Evolutionary conservation across 1,140 invertebrate species (phyloP).

Genomic region (Gonioctena quinquepunctata): DNA sequence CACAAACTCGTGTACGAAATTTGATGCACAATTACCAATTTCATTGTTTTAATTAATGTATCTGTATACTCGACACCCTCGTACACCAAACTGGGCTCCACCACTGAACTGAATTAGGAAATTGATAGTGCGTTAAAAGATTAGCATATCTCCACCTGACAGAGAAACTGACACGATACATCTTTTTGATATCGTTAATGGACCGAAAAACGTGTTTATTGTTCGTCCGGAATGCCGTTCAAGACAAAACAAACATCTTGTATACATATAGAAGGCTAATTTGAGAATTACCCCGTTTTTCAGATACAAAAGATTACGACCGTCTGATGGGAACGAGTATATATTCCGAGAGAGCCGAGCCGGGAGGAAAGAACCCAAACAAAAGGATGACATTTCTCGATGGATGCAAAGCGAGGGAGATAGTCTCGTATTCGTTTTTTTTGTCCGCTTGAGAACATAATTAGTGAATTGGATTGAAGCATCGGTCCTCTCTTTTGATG

Average conservation of each 20-base stretch:
- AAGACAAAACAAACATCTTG: constrained; percentile 11
- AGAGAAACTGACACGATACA: constrained; percentile 5
- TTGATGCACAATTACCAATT: no score
- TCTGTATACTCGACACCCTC: background rate
- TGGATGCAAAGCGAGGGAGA: background rate
- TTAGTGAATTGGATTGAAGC: no score
- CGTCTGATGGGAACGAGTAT: background rate
- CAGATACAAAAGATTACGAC: background rate
- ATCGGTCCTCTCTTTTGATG: no score
- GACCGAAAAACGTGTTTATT: constrained; percentile 12
- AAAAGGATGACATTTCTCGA: background rate
- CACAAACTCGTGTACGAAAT: no score
- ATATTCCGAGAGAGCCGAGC: no score
- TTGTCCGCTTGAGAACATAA: background rate
- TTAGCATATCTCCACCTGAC: constrained; percentile 4
- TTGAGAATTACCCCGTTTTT: constrained; percentile 8
- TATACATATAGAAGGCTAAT: background rate
- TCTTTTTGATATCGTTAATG: constrained; percentile 14
- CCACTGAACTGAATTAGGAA: constrained; percentile 7
- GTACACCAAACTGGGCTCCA: background rate
- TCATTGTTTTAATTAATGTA: no score
- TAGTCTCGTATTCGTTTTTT: background rate
- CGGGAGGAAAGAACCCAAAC: background rate
- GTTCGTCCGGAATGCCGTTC: constrained; percentile 3
- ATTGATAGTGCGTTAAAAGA: background rate